Conservation (phyloP, 1,140 invertebrate genomes). For the Pantala flavescens region DNA sequence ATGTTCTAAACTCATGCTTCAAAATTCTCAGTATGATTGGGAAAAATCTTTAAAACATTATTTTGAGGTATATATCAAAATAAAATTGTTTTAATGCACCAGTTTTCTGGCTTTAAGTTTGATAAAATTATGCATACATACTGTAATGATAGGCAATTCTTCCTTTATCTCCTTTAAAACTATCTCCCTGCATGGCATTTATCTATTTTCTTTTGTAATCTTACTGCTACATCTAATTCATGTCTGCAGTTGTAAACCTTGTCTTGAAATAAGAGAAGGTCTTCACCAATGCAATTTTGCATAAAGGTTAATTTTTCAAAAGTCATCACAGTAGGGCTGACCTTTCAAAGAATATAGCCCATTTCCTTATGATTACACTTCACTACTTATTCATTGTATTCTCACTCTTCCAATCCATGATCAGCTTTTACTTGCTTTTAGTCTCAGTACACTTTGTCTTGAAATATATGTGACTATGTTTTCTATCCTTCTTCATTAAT, state of each 20-base stretch:
- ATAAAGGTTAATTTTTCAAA: not conserved
- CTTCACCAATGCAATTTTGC: not conserved
- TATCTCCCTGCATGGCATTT: not conserved
- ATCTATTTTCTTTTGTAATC: not conserved
- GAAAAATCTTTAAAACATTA: not conserved
- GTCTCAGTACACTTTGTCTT: not conserved
- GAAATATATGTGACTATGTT: not conserved
- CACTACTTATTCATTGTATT: slow-evolving; percentile 3
- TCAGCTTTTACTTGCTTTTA: not conserved
- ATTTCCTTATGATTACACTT: not conserved
- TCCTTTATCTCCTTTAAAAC: not conserved
- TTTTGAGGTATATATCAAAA: not conserved
- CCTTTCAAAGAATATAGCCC: not conserved
- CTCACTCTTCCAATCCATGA: not conserved
- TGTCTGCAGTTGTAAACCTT: not conserved
- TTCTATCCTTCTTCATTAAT: not conserved
- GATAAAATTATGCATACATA: not conserved
- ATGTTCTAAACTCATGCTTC: no score
- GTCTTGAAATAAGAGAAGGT: not conserved
- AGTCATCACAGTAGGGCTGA: not conserved
- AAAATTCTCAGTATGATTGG: no score
- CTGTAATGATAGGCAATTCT: not conserved
- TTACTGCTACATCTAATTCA: not conserved
- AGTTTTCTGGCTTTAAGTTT: not conserved
- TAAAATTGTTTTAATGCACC: not conserved